Percentiles rank a stretch among this genome's conserved stretches.
These are phyloP conservation scores for Styela clava DNA, from an alignment of 23 tunicate genomes.

Conservation along the genomic window DNA sequence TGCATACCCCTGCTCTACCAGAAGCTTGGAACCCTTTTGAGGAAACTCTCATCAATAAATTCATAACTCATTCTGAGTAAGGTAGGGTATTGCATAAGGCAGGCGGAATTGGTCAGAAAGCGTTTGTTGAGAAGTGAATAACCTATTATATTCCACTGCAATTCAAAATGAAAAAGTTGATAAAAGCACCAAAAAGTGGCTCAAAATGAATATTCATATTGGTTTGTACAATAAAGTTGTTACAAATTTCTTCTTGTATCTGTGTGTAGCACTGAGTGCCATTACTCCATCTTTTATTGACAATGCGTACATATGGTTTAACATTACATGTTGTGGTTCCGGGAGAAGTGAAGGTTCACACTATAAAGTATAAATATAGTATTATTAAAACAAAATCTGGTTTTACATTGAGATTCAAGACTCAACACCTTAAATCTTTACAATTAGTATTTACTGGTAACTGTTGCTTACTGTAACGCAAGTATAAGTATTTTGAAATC, in stretches of 20 bases:
- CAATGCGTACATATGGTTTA: conserved; percentile 96
- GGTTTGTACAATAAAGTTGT: conserved; percentile 97
- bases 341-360: conserved; percentile 95
- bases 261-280: conserved; percentile 96
- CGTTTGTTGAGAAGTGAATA: too few species aligned
- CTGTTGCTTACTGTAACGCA: too few species aligned
- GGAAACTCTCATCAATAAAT: too few species aligned
- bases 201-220: conserved; percentile 32
- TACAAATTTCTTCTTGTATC: conserved; percentile 94
- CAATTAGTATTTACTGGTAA: too few species aligned
- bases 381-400: not conserved
- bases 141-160: not conserved
- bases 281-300: conserved; percentile 94
- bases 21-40: too few species aligned
- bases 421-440: too few species aligned
- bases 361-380: conserved; percentile 31
- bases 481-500: too few species aligned
- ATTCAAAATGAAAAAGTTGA: not conserved
- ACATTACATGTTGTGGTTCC: conserved; percentile 89
- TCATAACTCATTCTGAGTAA: too few species aligned
- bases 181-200: not conserved
- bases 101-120: too few species aligned
- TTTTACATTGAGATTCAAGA: not conserved
- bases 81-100: too few species aligned
- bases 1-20: too few species aligned